Evolutionary conservation across 2,113 vertebrate genomes (phyloP), one percentile per base, ranked within the genome.

Genomic region (Xiphophorus maculatus): DNA sequence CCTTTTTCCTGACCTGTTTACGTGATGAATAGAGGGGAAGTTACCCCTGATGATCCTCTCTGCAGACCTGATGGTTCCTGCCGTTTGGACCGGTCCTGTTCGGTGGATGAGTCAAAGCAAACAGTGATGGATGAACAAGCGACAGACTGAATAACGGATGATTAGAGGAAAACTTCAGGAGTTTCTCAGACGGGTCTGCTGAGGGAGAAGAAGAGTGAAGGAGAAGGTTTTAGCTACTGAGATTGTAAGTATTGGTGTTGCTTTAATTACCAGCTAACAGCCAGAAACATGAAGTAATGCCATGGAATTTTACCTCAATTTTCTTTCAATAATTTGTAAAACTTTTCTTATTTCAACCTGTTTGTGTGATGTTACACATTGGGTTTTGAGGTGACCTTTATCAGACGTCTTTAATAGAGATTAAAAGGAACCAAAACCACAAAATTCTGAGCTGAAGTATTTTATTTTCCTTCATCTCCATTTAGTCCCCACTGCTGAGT

Each of bases 401-500:
- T 22, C 7, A 9, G 0, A n/a, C n/a, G 2, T 25, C 1, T n/a
- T 22, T 25, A 58, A 58, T 9, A 54, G 51, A 54, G 42, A 48
- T 35, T 35, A 37, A 19, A 48, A 17, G 17, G 3, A 42, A 42
- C 40, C 14, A 42, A 51, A 22, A 51, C 87, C 19, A 65, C 22
- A 74, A 48, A 83, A 86, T 84, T 73, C 29, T 40, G 69, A 76
- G n/a, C 13, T 69, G 71, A 81, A 77, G 65, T 44, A 68, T 69
- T 11, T 29, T 61, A 66, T 84, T 22, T 25, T 22, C 51, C 72
- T 22, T 37, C 51, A 64, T 25, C n/a, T 28, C 65, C 64, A 69
- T 67, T 65, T 33, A 54, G 74, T 68, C 60, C 44, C 79, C 28
- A 71, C 71, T 80, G 71, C 62, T 70, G 61, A 32, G 54, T 73